These are phyloP conservation scores for Epinephelus fuscoguttatus DNA, from an alignment of 2,113 vertebrate genomes.

Conservation along the genomic window DNA sequence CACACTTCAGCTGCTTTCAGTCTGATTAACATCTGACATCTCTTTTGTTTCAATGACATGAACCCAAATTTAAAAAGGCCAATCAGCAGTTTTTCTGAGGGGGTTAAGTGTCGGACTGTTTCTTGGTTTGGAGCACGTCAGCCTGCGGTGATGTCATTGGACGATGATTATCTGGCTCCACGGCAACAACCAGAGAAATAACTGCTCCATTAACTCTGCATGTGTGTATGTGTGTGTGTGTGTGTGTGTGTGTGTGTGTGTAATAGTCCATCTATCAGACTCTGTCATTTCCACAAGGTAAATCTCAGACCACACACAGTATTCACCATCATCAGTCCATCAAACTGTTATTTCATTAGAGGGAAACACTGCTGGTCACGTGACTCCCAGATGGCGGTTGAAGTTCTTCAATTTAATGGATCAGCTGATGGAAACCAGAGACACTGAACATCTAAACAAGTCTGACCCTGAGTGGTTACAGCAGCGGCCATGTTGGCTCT, in stretches of 20 bases:
- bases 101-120: neutral
- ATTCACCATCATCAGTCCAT: neutral
- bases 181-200: neutral
- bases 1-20: neutral
- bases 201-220: conserved; percentile 21
- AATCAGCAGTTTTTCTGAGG: neutral
- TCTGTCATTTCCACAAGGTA: conserved; percentile 1
- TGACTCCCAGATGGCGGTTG: neutral
- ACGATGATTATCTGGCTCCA: neutral
- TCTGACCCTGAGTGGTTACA: conserved; percentile 30
- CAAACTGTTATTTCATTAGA: conserved; percentile 55
- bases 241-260: conserved; percentile 11
- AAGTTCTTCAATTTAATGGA: conserved; percentile 38
- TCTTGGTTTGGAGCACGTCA: neutral
- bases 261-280: conserved; percentile 5
- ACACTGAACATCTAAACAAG: conserved; percentile 33
- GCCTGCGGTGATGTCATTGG: neutral
- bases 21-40: neutral
- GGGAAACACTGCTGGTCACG: conserved; percentile 16
- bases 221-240: neutral
- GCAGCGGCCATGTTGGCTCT: conserved; percentile 26
- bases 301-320: conserved; percentile 14
- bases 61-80: neutral
- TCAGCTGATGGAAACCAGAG: conserved; percentile 63
- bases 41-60: too few species aligned